phyloP scores from a whole-genome alignment of 2,797 vertebrate species.

The Syngnathus rostellatus region DNA sequence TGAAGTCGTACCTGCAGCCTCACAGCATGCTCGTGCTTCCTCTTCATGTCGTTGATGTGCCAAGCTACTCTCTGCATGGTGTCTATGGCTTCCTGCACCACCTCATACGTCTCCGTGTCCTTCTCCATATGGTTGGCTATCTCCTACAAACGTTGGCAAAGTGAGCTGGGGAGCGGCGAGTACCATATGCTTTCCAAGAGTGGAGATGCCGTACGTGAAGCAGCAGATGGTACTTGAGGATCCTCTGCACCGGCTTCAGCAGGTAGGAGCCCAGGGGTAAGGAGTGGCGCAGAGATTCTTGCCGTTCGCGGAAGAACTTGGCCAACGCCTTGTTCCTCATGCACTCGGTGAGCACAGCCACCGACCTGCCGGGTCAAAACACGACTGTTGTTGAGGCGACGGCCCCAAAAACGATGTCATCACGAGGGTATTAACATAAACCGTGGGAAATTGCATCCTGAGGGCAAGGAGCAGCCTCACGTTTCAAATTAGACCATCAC shows the following conservation, averaged over 20 bases:
- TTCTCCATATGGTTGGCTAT: conserved; percentile 96
- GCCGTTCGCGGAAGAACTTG: conserved; percentile 92
- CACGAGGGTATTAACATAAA: conserved; percentile 12
- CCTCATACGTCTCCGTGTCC: conserved; percentile 87
- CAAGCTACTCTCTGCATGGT: conserved; percentile 98
- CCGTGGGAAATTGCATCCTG: conserved; percentile 13
- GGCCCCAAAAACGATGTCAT: too few relatives aligned
- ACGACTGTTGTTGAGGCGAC: conserved; percentile 19
- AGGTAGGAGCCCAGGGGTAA: conserved; percentile 95
- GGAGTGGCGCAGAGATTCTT: conserved; percentile 88
- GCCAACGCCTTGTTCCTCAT: conserved; percentile 92
- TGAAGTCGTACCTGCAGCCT: conserved; percentile 78
- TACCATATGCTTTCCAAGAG: conserved; percentile 40
- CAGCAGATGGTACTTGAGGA: conserved; percentile 97
- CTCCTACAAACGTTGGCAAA: conserved; percentile 68
- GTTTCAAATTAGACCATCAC: conserved; percentile 36
- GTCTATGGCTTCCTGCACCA: conserved; percentile 93
- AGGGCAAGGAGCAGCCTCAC: conserved; percentile 36
- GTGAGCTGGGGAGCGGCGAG: conserved; percentile 11
- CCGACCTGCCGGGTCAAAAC: conserved; percentile 73
- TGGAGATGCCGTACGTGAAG: conserved; percentile 71
- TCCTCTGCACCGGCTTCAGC: conserved; percentile 95
- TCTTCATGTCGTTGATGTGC: conserved; percentile 99
- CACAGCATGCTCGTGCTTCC: conserved; percentile 91
- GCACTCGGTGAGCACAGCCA: conserved; percentile 91